Evolutionary conservation across 2,113 vertebrate species (phyloP).

Genomic region (Emberiza fucata): DNA sequence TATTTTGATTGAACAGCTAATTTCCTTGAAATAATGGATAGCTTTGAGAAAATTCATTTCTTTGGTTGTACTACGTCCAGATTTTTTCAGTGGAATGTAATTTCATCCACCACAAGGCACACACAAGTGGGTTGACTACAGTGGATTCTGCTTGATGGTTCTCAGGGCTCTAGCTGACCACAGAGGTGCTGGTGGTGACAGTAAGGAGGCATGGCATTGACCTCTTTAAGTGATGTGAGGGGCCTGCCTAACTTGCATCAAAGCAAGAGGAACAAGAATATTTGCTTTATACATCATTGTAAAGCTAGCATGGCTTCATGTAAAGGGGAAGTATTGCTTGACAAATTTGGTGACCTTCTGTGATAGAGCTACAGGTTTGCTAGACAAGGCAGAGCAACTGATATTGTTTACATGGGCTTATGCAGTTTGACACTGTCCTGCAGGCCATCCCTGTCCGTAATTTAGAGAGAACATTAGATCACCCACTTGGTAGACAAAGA

Average conservation of each 20-base stretch:
- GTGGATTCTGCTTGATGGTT: background rate
- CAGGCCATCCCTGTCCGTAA: background rate
- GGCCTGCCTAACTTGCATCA: background rate
- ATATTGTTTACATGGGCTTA: fast-evolving
- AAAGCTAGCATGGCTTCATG: background rate
- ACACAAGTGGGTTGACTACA: background rate
- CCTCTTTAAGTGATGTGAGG: background rate
- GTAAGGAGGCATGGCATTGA: background rate
- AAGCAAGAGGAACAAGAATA: background rate
- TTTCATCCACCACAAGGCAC: background rate
- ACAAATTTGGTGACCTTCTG: background rate
- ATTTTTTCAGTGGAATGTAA: fast-evolving
- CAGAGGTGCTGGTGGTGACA: background rate
- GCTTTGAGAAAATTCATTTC: background rate
- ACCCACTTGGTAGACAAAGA: background rate
- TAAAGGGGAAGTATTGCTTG: background rate
- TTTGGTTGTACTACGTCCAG: background rate
- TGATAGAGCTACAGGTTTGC: background rate
- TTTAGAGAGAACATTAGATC: background rate
- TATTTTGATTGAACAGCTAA: background rate
- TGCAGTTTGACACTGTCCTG: background rate
- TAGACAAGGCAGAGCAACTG: background rate
- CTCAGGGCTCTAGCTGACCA: background rate
- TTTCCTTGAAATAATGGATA: background rate
- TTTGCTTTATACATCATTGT: background rate